These are phyloP conservation scores for Myocastor coypus DNA, from an alignment of 2,113 vertebrate genomes.

Conservation along the genomic window DNA sequence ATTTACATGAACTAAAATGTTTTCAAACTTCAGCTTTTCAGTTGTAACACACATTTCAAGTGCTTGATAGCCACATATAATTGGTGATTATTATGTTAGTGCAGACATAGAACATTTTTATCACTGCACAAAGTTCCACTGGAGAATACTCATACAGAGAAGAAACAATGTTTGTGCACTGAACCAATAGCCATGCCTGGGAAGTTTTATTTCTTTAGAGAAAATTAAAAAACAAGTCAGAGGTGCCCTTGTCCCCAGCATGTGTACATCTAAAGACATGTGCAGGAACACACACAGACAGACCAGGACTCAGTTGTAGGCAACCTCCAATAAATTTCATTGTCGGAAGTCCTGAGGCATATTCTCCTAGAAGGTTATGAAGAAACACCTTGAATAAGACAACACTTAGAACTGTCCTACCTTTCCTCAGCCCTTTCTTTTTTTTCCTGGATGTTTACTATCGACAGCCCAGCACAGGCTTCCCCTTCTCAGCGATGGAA, in stretches of 20 bases:
- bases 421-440: not conserved
- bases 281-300: not conserved
- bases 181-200: not conserved
- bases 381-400: not conserved
- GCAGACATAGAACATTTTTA: not conserved
- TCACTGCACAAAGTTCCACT: not conserved
- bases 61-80: not conserved
- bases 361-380: not conserved
- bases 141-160: not conserved
- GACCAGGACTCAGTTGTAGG: not conserved
- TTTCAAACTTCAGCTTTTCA: not conserved
- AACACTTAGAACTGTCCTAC: not conserved
- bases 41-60: not conserved
- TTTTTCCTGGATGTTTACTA: not conserved
- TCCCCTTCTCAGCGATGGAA: not conserved
- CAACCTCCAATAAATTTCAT: not conserved
- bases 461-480: not conserved
- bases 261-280: not conserved
- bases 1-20: not conserved
- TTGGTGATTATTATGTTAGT: not conserved
- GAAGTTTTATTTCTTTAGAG: not conserved
- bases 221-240: not conserved
- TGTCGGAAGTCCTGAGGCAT: accelerated
- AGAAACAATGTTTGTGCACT: not conserved
- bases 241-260: not conserved